Conservation (phyloP, 2,113 vertebrate genomes). For the Odocoileus virginianus region DNA sequence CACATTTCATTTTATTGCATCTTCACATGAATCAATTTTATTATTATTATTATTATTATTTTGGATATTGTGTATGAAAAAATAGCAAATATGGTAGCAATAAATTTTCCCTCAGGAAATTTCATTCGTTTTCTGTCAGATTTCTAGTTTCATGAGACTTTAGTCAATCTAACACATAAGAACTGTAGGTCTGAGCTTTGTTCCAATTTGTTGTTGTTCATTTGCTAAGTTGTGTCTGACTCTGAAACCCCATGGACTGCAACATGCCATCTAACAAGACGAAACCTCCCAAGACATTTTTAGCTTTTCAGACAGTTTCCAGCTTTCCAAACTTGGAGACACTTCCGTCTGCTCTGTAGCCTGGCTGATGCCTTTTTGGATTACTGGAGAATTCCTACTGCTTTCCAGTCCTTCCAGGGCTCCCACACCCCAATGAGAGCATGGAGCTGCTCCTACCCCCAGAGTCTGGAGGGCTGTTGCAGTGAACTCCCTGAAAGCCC, state of each 20-base stretch:
- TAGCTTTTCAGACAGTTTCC: neutral
- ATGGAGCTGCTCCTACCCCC: neutral
- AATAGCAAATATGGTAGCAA: neutral
- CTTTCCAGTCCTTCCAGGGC: neutral
- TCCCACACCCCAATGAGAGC: neutral
- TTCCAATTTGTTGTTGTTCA: neutral
- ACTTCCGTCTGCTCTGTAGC: neutral
- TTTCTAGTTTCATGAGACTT: neutral
- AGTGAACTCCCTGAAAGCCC: neutral
- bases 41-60: neutral
- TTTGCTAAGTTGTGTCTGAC: neutral
- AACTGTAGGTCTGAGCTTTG: neutral
- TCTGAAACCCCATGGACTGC: neutral
- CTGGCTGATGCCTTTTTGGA: neutral
- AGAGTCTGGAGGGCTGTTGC: neutral
- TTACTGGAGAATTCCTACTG: neutral
- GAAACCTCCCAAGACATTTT: neutral
- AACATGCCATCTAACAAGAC: neutral
- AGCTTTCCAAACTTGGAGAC: neutral
- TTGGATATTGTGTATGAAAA: neutral
- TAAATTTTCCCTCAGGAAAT: neutral
- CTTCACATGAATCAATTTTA: neutral
- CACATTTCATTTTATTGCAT: neutral
- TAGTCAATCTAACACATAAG: neutral
- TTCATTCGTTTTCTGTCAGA: neutral